Percentiles rank a stretch among this genome's conserved stretches.
Evolutionary conservation across 2,113 vertebrate species (phyloP).

Genomic region (Anolis sagrei): DNA sequence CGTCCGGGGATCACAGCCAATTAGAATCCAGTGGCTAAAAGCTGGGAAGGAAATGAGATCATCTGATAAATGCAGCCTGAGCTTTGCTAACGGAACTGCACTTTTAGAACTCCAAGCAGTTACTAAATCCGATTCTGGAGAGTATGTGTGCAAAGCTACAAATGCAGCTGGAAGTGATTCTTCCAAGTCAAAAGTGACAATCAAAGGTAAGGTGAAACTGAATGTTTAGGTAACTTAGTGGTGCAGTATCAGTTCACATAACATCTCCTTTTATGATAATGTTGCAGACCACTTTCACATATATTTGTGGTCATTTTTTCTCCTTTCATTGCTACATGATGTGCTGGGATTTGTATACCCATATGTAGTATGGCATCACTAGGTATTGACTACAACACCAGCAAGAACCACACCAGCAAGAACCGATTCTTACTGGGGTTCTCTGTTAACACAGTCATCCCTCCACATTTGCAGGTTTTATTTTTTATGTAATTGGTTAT

Average conservation of each 20-base stretch:
- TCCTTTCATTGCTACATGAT: background rate
- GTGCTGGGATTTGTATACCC: background rate
- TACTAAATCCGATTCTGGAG: conserved; percentile 85
- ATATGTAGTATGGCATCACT: background rate
- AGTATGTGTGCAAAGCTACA: conserved; percentile 95
- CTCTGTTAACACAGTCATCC: background rate
- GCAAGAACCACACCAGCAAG: too few species aligned
- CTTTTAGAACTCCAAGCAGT: conserved; percentile 83
- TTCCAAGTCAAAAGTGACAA: conserved; percentile 89
- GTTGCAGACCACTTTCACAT: background rate
- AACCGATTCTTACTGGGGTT: too few species aligned
- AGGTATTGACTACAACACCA: background rate
- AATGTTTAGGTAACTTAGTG: background rate
- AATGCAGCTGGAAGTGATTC: conserved; percentile 90
- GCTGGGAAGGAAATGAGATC: conserved; percentile 88
- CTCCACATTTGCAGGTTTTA: too few species aligned
- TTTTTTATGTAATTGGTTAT: too few species aligned
- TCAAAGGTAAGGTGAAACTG: conserved; percentile 86
- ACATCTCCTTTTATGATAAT: background rate
- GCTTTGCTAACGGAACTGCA: conserved; percentile 87
- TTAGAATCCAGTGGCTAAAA: conserved; percentile 94
- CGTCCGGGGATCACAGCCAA: conserved; percentile 86
- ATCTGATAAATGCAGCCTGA: conserved; percentile 85
- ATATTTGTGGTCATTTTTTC: background rate
- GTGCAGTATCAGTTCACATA: background rate